These are phyloP conservation scores for Pachypanchax playfairii DNA, from an alignment of 2,113 vertebrate genomes.

Conservation along the genomic window DNA sequence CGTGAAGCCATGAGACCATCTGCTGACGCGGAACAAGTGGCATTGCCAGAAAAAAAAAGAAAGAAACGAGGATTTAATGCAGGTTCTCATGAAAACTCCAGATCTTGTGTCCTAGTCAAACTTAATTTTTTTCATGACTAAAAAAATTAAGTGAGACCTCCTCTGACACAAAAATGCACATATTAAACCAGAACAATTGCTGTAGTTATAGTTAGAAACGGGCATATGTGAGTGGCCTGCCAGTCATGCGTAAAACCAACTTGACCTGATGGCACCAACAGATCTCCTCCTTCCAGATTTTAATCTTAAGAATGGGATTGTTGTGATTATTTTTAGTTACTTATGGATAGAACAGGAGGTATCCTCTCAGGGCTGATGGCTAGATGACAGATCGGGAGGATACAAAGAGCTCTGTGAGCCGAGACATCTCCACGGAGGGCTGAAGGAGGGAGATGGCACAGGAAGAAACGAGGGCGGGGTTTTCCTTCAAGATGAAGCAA, in stretches of 20 bases:
- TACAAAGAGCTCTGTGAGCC: slow-evolving; percentile 64
- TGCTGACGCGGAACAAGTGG: slow-evolving; percentile 72
- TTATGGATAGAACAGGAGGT: slow-evolving; percentile 10
- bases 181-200: not conserved
- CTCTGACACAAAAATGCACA: not conserved
- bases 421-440: slow-evolving; percentile 65
- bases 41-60: slow-evolving; percentile 53
- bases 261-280: slow-evolving; percentile 7
- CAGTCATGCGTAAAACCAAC: slow-evolving; percentile 47
- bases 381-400: slow-evolving; percentile 6
- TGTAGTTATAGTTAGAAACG: not conserved
- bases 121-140: no score
- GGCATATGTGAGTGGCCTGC: slow-evolving; percentile 6
- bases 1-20: slow-evolving; percentile 65
- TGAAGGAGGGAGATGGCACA: slow-evolving; percentile 41
- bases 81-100: no score
- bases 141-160: not conserved
- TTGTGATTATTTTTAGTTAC: slow-evolving; percentile 12
- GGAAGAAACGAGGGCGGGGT: slow-evolving; percentile 73
- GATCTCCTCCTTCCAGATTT: not conserved
- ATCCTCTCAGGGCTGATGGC: not conserved
- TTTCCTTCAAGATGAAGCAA: slow-evolving; percentile 62
- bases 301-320: slow-evolving; percentile 37
- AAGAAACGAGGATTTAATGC: not conserved
- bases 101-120: no score